A percentile compares a stretch with the other conserved stretches of the same genome.
Evolutionary conservation across 1,140 invertebrate species (phyloP).

Genomic region (Diachasma alloeum): DNA sequence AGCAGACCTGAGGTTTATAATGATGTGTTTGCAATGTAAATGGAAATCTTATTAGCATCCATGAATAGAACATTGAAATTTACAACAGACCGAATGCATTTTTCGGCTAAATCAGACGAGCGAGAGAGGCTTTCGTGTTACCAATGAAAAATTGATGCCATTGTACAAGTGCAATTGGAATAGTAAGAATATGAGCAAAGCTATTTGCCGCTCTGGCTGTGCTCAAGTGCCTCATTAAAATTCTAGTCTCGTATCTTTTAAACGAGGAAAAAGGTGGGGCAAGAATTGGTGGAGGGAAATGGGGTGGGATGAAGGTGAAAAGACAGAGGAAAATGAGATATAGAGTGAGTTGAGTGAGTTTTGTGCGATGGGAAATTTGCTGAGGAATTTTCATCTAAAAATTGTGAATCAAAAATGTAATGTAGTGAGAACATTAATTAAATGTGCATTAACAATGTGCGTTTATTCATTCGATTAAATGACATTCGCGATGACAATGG

Average conservation of each 20-base stretch:
- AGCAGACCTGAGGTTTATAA: too few species aligned
- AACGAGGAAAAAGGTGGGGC: not conserved
- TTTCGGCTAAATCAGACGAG: not conserved
- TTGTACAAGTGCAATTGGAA: not conserved
- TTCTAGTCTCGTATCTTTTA: not conserved
- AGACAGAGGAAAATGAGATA: not conserved
- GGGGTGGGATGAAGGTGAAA: not conserved
- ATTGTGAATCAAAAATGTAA: not conserved
- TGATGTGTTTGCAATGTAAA: too few species aligned
- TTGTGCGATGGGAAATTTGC: not conserved
- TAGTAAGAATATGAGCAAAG: not conserved
- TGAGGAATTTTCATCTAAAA: not conserved
- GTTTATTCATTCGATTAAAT: not conserved
- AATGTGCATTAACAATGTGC: not conserved
- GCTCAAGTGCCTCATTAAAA: constrained; percentile 1
- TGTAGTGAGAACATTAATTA: not conserved
- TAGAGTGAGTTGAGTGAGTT: not conserved
- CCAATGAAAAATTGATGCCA: not conserved
- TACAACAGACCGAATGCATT: too few species aligned
- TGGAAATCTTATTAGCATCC: not conserved
- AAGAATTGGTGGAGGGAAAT: not conserved
- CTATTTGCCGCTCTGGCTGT: not conserved
- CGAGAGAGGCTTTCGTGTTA: not conserved
- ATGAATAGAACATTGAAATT: not conserved
- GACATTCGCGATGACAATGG: not conserved